These are phyloP conservation scores for Aricia agestis DNA, from an alignment of 1,140 invertebrate species.

Conservation along the genomic window DNA sequence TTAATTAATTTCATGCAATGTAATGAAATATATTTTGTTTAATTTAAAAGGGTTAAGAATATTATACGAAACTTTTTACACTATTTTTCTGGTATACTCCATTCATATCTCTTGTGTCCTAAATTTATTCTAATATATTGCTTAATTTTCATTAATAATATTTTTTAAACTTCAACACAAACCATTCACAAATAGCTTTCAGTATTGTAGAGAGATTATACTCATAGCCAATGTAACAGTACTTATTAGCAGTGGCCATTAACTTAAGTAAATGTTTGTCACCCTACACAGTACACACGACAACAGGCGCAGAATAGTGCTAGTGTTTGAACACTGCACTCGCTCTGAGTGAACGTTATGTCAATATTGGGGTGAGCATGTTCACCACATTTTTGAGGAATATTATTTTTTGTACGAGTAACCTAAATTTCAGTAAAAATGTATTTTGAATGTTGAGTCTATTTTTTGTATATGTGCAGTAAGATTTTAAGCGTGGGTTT, in stretches of 20 bases:
- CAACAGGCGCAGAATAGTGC: neutral
- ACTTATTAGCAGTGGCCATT: neutral
- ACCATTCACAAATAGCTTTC: neutral
- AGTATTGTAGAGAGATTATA: conserved; percentile 1
- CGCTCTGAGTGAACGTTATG: neutral
- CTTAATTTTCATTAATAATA: too few species aligned
- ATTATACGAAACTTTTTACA: too few species aligned
- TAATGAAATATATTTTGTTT: too few species aligned
- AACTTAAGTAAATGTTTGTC: conserved; percentile 1
- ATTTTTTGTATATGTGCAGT: neutral
- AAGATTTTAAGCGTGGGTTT: neutral
- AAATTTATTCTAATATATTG: too few species aligned
- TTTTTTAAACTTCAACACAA: neutral
- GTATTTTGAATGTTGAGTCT: neutral
- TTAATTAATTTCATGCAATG: too few species aligned
- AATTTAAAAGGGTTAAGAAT: too few species aligned
- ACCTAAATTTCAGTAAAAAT: neutral
- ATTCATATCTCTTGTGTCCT: too few species aligned
- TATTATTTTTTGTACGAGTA: neutral
- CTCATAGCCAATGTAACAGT: neutral
- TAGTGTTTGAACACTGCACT: neutral
- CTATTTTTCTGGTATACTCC: too few species aligned
- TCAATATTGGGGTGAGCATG: neutral
- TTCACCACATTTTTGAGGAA: neutral
- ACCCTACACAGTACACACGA: neutral